Base-by-base conservation (phyloP, 2,797 vertebrate genomes). In the Sphenodon punctatus region DNA sequence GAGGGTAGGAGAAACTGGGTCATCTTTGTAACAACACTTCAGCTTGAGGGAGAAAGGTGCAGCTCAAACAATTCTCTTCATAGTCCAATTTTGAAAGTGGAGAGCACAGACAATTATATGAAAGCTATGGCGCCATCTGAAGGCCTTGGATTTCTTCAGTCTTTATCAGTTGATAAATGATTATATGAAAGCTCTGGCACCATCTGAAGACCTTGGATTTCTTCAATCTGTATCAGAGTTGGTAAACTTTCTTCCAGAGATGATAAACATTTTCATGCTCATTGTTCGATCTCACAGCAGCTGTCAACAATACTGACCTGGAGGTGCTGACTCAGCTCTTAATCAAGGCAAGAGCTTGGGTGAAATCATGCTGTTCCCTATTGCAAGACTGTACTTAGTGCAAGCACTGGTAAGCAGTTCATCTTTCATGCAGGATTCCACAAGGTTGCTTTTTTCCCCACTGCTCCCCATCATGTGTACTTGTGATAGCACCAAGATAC, bases 171-270 rank as follows among this genome's bases (percentile, higher is more conserved):
- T n/a, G n/a, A n/a, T n/a, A n/a, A n/a, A 32, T 1, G n/a, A 36
- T 11, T 14, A 23, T 4, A 5, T 64, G 12, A 20, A n/a, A 82
- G 39, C 13, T 60, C 45, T 3, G 38, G 3, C 23, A 65, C 2
- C 1, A 0, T 1, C 0, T 17, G 2, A 75, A 32, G 51, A 6
- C 11, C 43, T 17, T n/a, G 6, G 3, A 36, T 16, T 49, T 75
- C 34, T 34, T 34, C 11, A 22, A 8, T 36, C 10, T 23, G 32
- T 32, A 36, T 36, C 34, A 20, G 58, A 27, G 4, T 23, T 36
- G 34, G 23, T 55, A 0, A 3, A 58, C 19, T 36, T 12, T 58
- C 32, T 23, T 58, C 55, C 36, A 36, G 32, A 36, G 36, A 36
- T 58, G 20, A 58, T 58, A 23, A 55, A 36, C 11, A 10, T 34